Evolutionary conservation across 1,140 invertebrate genomes (phyloP).

Genomic region (Odontomachus brunneus): DNA sequence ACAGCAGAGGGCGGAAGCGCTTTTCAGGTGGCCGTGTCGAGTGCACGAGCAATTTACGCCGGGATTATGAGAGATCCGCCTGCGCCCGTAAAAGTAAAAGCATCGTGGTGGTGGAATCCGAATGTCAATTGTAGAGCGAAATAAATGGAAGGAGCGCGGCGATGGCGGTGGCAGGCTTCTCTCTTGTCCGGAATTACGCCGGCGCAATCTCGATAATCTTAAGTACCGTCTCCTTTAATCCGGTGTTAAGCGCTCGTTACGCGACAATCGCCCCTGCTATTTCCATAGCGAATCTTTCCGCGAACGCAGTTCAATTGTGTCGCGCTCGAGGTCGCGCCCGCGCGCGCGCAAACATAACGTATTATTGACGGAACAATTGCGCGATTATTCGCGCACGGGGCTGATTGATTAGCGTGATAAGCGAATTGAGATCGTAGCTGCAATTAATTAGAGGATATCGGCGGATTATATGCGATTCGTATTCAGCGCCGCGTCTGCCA

Average conservation of each 20-base stretch:
- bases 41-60: conserved; percentile 14
- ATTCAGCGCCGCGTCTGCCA: conserved; percentile 10
- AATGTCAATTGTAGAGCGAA: conserved; percentile 2
- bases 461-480: conserved; percentile 40
- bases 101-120: neutral
- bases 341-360: conserved; percentile 27
- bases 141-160: neutral
- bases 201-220: conserved; percentile 29
- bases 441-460: conserved; percentile 56
- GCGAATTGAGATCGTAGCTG: conserved; percentile 53
- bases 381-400: conserved; percentile 48
- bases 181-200: too few relatives aligned
- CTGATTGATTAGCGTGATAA: conserved; percentile 61
- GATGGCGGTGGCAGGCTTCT: neutral
- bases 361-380: conserved; percentile 57
- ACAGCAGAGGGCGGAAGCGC: too few relatives aligned
- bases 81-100: conserved; percentile 24
- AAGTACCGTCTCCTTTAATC: conserved; percentile 46
- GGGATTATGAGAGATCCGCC: neutral
- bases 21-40: neutral
- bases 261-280: conserved; percentile 31
- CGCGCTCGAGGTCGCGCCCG: neutral
- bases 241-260: conserved; percentile 37
- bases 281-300: conserved; percentile 33
- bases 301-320: conserved; percentile 37